Evolutionary conservation across 2,797 vertebrate genomes (phyloP).

Genomic region (Lophius americanus): DNA sequence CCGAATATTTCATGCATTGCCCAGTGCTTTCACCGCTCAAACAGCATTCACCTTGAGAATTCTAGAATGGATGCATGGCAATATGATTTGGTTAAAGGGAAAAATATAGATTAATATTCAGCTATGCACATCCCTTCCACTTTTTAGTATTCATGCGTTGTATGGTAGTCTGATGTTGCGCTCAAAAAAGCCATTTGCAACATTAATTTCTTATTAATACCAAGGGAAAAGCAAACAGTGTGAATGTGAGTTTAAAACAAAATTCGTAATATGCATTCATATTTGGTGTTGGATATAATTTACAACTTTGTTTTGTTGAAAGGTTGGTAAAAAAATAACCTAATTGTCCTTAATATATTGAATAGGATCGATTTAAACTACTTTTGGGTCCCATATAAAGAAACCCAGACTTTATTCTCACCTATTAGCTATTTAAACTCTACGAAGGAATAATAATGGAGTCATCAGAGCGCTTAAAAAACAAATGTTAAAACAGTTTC

Average conservation of each 20-base stretch:
- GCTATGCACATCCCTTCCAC: constrained; percentile 54
- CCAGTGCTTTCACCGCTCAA: constrained; percentile 68
- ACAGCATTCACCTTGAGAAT: constrained; percentile 74
- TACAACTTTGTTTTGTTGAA: constrained; percentile 26
- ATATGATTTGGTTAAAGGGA: constrained; percentile 74
- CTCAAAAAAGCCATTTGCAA: constrained; percentile 76
- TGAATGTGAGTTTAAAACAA: constrained; percentile 7
- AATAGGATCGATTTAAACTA: too few species aligned
- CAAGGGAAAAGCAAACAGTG: constrained; percentile 47
- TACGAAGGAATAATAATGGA: too few species aligned
- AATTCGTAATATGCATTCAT: constrained; percentile 32
- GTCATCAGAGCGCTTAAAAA: too few species aligned
- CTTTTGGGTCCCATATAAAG: too few species aligned
- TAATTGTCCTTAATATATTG: too few species aligned
- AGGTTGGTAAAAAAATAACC: background rate
- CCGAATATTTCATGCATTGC: constrained; percentile 77
- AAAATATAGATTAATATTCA: constrained; percentile 78
- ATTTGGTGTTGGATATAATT: constrained; percentile 29
- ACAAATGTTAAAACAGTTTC: too few species aligned
- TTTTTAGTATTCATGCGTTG: constrained; percentile 77
- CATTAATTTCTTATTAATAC: constrained; percentile 79
- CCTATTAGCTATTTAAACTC: too few species aligned
- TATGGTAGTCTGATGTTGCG: constrained; percentile 74
- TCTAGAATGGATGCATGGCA: constrained; percentile 79
- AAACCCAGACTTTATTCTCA: too few species aligned